Conservation (phyloP, 2,113 vertebrate species). For the Nanger granti region DNA sequence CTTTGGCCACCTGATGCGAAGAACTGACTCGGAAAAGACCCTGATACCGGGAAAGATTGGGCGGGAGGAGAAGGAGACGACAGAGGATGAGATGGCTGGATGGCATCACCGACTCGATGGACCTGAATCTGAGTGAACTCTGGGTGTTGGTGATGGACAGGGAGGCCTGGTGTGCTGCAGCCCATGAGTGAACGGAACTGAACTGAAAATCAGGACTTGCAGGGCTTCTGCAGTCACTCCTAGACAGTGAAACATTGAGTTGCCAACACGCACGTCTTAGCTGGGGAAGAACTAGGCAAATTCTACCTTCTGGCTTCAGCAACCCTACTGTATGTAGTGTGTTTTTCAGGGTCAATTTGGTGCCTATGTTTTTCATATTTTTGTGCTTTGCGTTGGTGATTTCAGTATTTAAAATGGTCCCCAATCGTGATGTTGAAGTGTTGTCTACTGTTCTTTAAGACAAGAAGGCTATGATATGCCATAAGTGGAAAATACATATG, state of each 20-base stretch:
- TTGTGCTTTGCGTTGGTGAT: neutral
- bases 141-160: neutral
- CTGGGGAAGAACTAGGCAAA: neutral
- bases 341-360: neutral
- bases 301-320: neutral
- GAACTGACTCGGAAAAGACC: neutral
- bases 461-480: neutral
- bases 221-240: neutral
- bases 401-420: neutral
- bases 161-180: neutral
- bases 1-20: neutral
- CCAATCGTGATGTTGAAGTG: neutral
- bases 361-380: neutral
- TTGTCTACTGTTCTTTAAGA: neutral
- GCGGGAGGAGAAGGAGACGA: fast-evolving
- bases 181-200: neutral
- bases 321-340: neutral
- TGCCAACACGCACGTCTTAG: neutral
- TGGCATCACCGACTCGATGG: fast-evolving
- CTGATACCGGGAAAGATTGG: neutral
- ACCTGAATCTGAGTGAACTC: neutral
- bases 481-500: neutral
- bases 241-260: neutral
- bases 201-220: neutral
- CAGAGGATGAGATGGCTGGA: neutral